These are phyloP conservation scores for Spea hammondii DNA, from an alignment of 2,797 vertebrate species.

Conservation along the genomic window DNA sequence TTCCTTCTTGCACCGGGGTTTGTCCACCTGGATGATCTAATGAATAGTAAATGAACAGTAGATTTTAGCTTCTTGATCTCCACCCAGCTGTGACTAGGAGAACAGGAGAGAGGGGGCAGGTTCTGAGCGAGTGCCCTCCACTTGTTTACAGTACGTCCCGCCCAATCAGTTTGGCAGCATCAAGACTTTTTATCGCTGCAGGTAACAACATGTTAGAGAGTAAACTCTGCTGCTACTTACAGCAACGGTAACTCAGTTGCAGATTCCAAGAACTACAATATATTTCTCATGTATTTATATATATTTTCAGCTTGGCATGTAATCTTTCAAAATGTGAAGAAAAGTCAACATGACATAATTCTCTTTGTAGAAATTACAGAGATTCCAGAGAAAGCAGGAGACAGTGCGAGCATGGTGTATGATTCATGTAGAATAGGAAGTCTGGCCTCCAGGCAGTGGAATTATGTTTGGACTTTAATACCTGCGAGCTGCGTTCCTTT, in stretches of 20 bases:
- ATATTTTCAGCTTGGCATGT: not conserved
- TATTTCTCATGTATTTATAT: not conserved
- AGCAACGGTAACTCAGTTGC: not conserved
- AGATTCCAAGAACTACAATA: not conserved
- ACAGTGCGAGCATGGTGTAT: not conserved
- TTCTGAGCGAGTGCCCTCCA: constrained; percentile 12
- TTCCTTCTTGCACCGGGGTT: not conserved
- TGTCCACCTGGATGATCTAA: constrained; percentile 9
- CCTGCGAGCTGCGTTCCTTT: constrained; percentile 11
- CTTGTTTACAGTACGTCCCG: constrained; percentile 22
- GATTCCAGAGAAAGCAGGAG: not conserved
- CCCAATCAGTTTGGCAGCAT: constrained; percentile 28
- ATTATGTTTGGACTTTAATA: constrained; percentile 22
- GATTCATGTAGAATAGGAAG: constrained; percentile 12
- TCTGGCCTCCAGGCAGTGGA: constrained; percentile 25
- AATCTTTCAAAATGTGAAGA: not conserved
- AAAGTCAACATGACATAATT: not conserved
- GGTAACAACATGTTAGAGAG: constrained; percentile 35
- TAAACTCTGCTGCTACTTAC: not conserved
- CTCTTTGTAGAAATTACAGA: not conserved
- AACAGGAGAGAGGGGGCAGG: constrained; percentile 17
- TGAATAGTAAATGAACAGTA: constrained; percentile 15
- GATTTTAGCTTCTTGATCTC: constrained; percentile 12
- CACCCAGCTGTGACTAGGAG: constrained; percentile 28
- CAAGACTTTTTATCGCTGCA: constrained; percentile 17